A percentile compares a stretch with the other conserved stretches of the same genome.
Conservation (phyloP, 2,797 vertebrate genomes). For the Tenualosa thibaudeaui region DNA sequence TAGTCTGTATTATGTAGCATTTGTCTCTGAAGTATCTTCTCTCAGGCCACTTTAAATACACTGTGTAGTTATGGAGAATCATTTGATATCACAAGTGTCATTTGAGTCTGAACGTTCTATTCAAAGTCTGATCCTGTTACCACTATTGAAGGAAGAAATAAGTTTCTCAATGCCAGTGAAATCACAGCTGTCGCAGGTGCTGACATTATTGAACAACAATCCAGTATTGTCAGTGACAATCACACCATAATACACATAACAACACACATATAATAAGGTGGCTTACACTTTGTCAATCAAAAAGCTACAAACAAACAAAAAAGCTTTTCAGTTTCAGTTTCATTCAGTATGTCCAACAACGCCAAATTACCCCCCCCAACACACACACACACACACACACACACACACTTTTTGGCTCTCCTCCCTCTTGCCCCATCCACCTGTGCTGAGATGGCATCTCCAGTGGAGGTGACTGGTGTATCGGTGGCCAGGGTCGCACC, state of each 20-base stretch:
- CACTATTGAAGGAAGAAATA: neutral
- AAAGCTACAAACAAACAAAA: neutral
- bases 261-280: neutral
- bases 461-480: constrained; percentile 67
- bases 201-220: neutral
- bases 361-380: neutral
- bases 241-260: neutral
- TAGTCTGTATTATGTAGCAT: neutral
- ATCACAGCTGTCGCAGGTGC: neutral
- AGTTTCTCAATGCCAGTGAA: neutral
- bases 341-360: neutral
- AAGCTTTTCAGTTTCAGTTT: no score
- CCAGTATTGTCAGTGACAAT: neutral
- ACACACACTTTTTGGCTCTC: neutral
- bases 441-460: constrained; percentile 64
- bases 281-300: neutral
- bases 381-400: no score
- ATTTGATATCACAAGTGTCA: neutral
- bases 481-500: constrained; percentile 51
- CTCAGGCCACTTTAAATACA: neutral
- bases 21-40: neutral
- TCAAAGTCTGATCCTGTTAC: neutral
- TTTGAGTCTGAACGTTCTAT: neutral
- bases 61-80: neutral
- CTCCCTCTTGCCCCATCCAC: constrained; percentile 36